Base-by-base conservation (phyloP, 1,140 invertebrate species). In the Zaprionus camerounensis region DNA sequence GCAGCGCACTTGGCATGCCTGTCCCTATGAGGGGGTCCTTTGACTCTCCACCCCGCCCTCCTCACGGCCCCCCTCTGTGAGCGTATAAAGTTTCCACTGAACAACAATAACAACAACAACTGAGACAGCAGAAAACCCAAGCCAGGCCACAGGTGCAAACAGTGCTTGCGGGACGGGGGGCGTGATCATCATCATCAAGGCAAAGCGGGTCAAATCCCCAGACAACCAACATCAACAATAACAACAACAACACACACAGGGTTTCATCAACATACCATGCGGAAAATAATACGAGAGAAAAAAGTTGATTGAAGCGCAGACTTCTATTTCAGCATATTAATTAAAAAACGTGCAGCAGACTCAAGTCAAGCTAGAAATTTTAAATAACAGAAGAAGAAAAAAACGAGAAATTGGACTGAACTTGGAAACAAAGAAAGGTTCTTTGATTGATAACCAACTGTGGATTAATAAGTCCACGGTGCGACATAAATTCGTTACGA, bases 1-100 rank as follows among this genome's bases (percentile, higher is more conserved):
- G 53, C 67, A 58, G 49, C 26, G 51, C 72, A 75, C 67, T 71
- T 64, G 41, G 41, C 38, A 34, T 41, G 15, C 5, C 49, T n/a
- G 36, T 36, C 17, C 28, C 24, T 13, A 15, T 38, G 13, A 38
- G 36, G 36, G 36, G 36, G 7, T 5, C 13, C 31, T 9, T 15
- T 58, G 31, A 2, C 13, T 11, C 26, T 20, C 7, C 41, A 46
- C 38, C 26, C 17, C n/a, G n/a, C 5, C 4, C 41, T 17, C 15
- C 13, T 5, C 28, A 15, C 51, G 26, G 17, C 6, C 51, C 12
- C 69, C 9, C 36, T 17, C 26, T 22, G 15, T 44, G 20, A 20
- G 26, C 31, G 41, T 34, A 51, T 51, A 51, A 51, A 51, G 20
- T 51, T 51, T 51, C 46, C 20, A 13, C 20, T 49, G 46, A 49